Evolutionary conservation across 2,797 vertebrate species (phyloP).

Genomic region (Lacerta agilis): DNA sequence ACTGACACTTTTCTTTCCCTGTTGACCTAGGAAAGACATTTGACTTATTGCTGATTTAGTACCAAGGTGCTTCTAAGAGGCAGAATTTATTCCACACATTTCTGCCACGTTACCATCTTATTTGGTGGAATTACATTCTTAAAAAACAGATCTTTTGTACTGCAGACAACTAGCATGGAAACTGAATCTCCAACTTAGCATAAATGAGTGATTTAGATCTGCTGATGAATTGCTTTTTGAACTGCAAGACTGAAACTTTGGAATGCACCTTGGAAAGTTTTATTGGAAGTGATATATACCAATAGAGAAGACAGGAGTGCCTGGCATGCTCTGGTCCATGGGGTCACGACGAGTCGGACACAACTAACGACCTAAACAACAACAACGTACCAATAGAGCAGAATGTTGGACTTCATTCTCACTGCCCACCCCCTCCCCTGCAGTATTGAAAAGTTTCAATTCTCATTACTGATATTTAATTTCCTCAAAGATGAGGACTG

Average conservation of each 20-base stretch:
- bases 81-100: slow-evolving; percentile 66
- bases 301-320: neutral
- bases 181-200: neutral
- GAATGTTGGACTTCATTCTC: neutral
- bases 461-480: neutral
- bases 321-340: too few species aligned
- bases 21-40: slow-evolving; percentile 44
- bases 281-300: neutral
- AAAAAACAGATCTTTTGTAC: slow-evolving; percentile 59
- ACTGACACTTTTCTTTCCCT: slow-evolving; percentile 7
- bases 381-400: neutral
- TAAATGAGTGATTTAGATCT: slow-evolving; percentile 42
- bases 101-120: slow-evolving; percentile 62
- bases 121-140: slow-evolving; percentile 67
- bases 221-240: slow-evolving; percentile 24
- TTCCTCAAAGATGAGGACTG: neutral
- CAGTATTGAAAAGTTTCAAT: neutral
- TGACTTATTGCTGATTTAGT: slow-evolving; percentile 65
- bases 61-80: slow-evolving; percentile 35
- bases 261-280: slow-evolving; percentile 15
- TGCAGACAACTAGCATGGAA: neutral
- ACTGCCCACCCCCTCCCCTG: neutral
- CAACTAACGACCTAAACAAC: too few species aligned
- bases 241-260: slow-evolving; percentile 2
- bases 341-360: too few species aligned